Conservation (phyloP, 2,113 vertebrate species). For the Cervus canadensis region DNA sequence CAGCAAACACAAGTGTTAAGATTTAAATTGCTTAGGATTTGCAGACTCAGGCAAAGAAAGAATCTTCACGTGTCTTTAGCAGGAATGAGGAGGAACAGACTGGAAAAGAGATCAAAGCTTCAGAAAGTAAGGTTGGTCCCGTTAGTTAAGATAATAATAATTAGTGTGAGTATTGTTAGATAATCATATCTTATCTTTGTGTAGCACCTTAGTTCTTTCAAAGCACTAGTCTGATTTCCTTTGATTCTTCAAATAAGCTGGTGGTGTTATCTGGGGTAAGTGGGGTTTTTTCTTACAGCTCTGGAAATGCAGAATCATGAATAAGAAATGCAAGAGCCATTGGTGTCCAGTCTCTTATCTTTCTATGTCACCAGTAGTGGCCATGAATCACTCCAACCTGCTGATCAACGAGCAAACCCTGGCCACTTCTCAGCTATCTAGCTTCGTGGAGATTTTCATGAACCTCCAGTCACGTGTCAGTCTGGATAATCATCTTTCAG, state of each 20-base stretch:
- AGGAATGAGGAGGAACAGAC: not conserved
- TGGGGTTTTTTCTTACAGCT: not conserved
- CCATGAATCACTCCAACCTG: not conserved
- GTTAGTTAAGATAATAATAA: not conserved
- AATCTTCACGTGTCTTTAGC: slow-evolving; percentile 7
- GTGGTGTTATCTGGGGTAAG: not conserved
- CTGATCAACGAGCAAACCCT: not conserved
- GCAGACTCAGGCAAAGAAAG: slow-evolving; percentile 57
- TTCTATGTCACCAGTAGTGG: not conserved
- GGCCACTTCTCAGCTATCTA: not conserved
- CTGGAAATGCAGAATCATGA: not conserved
- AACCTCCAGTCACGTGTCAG: not conserved
- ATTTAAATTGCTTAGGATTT: slow-evolving; percentile 53
- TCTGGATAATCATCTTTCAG: not conserved
- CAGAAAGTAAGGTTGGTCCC: not conserved
- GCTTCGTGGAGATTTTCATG: not conserved
- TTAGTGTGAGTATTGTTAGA: not conserved
- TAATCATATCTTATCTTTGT: not conserved
- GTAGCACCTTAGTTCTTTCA: not conserved
- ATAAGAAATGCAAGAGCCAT: not conserved
- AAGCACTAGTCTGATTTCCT: not conserved
- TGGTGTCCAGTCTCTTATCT: not conserved
- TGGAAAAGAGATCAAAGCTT: not conserved
- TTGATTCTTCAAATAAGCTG: slow-evolving; percentile 21
- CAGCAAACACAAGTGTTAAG: slow-evolving; percentile 64